phyloP scores from a whole-genome alignment of 2,888 invertebrate species.

The Arctia plantaginis region DNA sequence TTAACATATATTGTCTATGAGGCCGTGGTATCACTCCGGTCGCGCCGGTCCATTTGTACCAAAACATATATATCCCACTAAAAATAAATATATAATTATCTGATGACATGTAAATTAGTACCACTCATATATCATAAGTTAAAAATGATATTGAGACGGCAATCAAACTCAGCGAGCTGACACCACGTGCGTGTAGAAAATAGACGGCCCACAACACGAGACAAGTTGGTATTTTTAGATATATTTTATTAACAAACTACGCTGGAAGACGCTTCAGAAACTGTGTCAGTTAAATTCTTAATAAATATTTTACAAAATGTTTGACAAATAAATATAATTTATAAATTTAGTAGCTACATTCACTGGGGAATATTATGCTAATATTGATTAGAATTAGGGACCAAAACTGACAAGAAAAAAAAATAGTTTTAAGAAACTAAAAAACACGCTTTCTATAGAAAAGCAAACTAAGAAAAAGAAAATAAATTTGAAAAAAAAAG shows the following conservation, averaged over 20 bases:
- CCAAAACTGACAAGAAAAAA: too few relatives aligned
- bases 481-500: too few relatives aligned
- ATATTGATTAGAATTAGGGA: too few relatives aligned
- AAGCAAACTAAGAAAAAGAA: too few relatives aligned
- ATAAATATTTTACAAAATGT: not conserved
- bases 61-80: too few relatives aligned
- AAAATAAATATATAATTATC: not conserved
- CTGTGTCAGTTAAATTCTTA: constrained; percentile 6
- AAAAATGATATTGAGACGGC: not conserved
- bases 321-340: not conserved
- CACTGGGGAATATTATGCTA: too few relatives aligned
- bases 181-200: constrained; percentile 11
- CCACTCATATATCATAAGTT: not conserved
- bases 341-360: not conserved
- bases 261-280: not conserved
- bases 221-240: constrained; percentile 5
- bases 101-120: not conserved
- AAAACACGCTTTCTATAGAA: too few relatives aligned
- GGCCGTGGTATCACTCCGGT: too few relatives aligned
- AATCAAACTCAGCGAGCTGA: constrained; percentile 1
- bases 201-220: constrained; percentile 8
- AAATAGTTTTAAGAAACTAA: too few relatives aligned
- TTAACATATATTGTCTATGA: too few relatives aligned
- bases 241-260: constrained; percentile 1
- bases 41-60: too few relatives aligned